Percentiles rank a stretch among this genome's conserved stretches.
Conservation (phyloP, 1,140 invertebrate genomes). For the Cherax quadricarinatus region DNA sequence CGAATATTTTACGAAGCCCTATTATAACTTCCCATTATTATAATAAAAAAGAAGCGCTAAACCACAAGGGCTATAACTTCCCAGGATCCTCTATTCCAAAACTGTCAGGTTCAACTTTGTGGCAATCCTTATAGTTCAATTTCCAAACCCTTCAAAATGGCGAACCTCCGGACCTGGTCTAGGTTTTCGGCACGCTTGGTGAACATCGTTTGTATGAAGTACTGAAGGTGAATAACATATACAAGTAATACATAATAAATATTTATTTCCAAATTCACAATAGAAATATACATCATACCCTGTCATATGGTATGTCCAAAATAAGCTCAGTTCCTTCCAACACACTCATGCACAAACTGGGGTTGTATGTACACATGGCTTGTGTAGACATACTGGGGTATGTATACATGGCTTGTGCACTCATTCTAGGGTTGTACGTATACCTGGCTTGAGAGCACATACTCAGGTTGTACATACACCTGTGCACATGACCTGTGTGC, state of each 20-base stretch:
- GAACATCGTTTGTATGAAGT: too few relatives aligned
- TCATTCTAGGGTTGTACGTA: not conserved
- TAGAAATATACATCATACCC: slow-evolving; percentile 68
- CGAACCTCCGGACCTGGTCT: too few relatives aligned
- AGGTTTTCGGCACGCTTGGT: too few relatives aligned
- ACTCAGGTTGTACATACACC: not conserved
- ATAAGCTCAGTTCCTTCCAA: slow-evolving; percentile 58
- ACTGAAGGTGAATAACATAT: not conserved
- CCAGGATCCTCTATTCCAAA: too few relatives aligned
- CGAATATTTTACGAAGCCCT: too few relatives aligned
- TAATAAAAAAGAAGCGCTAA: too few relatives aligned
- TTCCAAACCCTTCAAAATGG: too few relatives aligned
- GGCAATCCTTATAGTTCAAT: too few relatives aligned
- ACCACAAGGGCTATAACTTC: too few relatives aligned
- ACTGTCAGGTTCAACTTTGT: too few relatives aligned
- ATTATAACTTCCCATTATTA: too few relatives aligned
- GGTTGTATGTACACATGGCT: slow-evolving; percentile 15
- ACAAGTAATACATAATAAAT: slow-evolving; percentile 63
- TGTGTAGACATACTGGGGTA: not conserved
- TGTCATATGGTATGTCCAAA: slow-evolving; percentile 58
- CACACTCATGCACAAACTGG: slow-evolving; percentile 43
- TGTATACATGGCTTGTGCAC: not conserved
- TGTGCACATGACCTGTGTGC: not conserved
- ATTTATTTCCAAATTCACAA: slow-evolving; percentile 71
- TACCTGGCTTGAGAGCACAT: not conserved